A percentile compares a stretch with the other conserved stretches of the same genome.
Evolutionary conservation across 2,888 invertebrate genomes (phyloP).

Genomic region (Micropterix aruncella): DNA sequence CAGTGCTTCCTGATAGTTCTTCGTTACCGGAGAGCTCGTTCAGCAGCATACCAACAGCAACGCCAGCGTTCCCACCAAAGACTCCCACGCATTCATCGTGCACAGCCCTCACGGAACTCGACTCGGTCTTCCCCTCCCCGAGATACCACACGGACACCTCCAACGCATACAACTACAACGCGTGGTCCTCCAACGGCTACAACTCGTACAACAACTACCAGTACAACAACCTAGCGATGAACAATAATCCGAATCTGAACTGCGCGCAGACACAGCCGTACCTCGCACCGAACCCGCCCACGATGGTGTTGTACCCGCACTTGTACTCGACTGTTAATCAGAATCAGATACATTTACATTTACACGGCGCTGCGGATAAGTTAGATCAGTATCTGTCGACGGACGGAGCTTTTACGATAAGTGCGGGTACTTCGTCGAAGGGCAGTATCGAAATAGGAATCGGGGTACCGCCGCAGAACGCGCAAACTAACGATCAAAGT

Average conservation of each 20-base stretch:
- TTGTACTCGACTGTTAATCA: conserved; percentile 75
- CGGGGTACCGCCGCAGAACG: conserved; percentile 21
- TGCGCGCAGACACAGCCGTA: conserved; percentile 42
- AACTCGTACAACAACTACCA: conserved; percentile 52
- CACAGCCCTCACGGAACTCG: conserved; percentile 31
- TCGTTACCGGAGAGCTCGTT: conserved; percentile 31
- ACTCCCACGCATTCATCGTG: conserved; percentile 26
- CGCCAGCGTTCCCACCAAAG: conserved; percentile 24
- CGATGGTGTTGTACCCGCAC: conserved; percentile 65
- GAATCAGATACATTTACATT: conserved; percentile 72
- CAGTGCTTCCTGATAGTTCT: conserved; percentile 43
- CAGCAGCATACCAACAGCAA: conserved; percentile 25
- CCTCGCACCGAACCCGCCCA: conserved; percentile 43
- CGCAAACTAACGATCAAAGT: conserved; percentile 26
- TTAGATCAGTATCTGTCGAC: conserved; percentile 48
- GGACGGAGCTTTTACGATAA: conserved; percentile 39
- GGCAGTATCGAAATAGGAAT: conserved; percentile 38
- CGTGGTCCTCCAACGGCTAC: conserved; percentile 49
- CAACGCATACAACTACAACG: conserved; percentile 42
- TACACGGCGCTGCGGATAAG: conserved; percentile 54
- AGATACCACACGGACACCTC: conserved; percentile 19
- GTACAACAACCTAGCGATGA: conserved; percentile 43
- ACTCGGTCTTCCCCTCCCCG: conserved; percentile 23
- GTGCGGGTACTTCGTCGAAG: conserved; percentile 39
- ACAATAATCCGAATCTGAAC: conserved; percentile 29